Evolutionary conservation across 2,113 vertebrate genomes (phyloP), one percentile per base, ranked within the genome.

Genomic region (Platanista minor): DNA sequence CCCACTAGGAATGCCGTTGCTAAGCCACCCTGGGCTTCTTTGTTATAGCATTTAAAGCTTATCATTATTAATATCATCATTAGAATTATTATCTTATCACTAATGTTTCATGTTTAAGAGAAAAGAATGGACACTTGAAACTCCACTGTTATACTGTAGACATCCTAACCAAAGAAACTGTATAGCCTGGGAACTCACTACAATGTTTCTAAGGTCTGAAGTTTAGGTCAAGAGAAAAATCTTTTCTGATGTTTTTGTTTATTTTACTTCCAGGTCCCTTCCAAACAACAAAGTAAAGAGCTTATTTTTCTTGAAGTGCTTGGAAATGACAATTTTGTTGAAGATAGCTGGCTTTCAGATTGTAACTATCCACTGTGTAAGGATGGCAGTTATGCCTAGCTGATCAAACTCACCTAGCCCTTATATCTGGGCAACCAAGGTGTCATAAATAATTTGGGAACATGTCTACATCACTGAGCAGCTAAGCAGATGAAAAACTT

Each of bases 381-480:
- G 96, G 94, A 77, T 96, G 88, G 96, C 71, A 98, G 96, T 95
- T 96, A 98, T 95, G 97, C 95, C 97, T 97, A 96, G 57, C 94
- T 96, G 97, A 98, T 95, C 95, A 98, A 98, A 90, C 97, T 97
- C 94, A 96, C 95, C 96, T 80, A 90, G 96, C 91, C 97, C 96
- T 98, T 97, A 96, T 98, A 96, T 96, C 97, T 98, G 93, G 67
- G 52, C 83, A 98, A 97, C 87, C 95, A 82, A 98, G 96, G 97
- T 96, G 97, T 0, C 6, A 98, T 95, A 97, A 98, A 98, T 95
- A 98, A 97, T 96, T 97, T 97, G 95, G 94, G 93, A 97, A 85
- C 89, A 96, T 97, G 96, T 97, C 90, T 87, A 95, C 88, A 87
- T 97, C 93, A 97, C 49, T 96, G 96, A 95, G 52, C 94, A 84